phyloP scores from a whole-genome alignment of 2,113 vertebrate species.

The Neomonachus schauinslandi region DNA sequence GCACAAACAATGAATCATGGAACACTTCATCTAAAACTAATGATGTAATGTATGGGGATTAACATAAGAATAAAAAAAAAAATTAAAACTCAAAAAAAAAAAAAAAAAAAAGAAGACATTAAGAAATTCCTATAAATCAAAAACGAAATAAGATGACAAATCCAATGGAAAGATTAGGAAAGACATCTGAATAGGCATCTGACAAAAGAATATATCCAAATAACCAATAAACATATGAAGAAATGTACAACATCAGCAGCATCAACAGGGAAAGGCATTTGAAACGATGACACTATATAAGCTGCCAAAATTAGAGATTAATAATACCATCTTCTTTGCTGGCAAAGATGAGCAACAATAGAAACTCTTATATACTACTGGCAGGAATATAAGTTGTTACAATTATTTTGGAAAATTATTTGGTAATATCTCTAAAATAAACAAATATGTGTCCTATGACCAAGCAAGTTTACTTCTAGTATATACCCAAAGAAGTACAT shows the following conservation, averaged over 20 bases:
- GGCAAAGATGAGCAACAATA: neutral
- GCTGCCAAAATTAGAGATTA: neutral
- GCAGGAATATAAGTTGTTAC: neutral
- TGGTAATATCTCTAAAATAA: conserved; percentile 3
- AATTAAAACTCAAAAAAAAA: no score
- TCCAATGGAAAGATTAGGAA: neutral
- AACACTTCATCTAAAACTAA: no score
- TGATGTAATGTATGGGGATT: no score
- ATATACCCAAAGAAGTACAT: neutral
- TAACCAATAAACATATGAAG: neutral
- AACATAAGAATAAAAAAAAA: no score
- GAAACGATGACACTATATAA: neutral
- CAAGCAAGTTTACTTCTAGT: neutral
- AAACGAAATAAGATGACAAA: neutral
- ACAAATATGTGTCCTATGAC: neutral
- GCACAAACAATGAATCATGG: no score
- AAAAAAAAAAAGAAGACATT: neutral
- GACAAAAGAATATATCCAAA: neutral
- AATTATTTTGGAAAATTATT: neutral
- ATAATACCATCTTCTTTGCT: neutral
- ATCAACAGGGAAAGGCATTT: neutral
- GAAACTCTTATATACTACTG: neutral
- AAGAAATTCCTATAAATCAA: neutral
- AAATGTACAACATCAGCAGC: neutral
- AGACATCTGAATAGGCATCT: neutral